phyloP scores from a whole-genome alignment of 2,113 vertebrate species.

The Notechis scutatus region DNA sequence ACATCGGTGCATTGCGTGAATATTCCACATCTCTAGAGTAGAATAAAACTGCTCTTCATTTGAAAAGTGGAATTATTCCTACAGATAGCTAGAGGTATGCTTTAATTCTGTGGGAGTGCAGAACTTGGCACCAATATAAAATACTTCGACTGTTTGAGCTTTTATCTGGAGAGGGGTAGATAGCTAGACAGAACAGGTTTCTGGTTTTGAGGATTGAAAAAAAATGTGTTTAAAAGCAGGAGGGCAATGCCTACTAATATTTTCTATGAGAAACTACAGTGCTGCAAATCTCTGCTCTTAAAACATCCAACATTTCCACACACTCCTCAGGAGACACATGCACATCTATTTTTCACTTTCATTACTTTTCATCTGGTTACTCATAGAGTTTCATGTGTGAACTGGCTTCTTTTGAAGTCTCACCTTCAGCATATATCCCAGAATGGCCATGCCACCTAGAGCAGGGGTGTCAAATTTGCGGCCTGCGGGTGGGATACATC shows the following conservation, averaged over 20 bases:
- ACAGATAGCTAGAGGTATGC: neutral
- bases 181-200: neutral
- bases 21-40: neutral
- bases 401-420: neutral
- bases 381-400: neutral
- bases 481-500: too few relatives aligned
- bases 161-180: neutral
- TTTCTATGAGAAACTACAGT: neutral
- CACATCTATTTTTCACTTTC: neutral
- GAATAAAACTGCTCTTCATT: neutral
- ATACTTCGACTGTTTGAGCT: neutral
- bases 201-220: neutral
- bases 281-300: neutral
- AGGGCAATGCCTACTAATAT: neutral
- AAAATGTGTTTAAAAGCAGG: neutral
- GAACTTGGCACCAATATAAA: neutral
- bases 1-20: neutral
- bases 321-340: neutral
- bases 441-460: neutral
- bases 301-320: neutral
- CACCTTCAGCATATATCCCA: neutral
- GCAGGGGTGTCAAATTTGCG: too few relatives aligned
- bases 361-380: neutral
- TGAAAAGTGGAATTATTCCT: neutral
- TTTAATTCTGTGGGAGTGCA: neutral